A percentile compares a stretch with the other conserved stretches of the same genome.
phyloP scores from a whole-genome alignment of 2,797 vertebrate species.

The Esox masquinongy region DNA sequence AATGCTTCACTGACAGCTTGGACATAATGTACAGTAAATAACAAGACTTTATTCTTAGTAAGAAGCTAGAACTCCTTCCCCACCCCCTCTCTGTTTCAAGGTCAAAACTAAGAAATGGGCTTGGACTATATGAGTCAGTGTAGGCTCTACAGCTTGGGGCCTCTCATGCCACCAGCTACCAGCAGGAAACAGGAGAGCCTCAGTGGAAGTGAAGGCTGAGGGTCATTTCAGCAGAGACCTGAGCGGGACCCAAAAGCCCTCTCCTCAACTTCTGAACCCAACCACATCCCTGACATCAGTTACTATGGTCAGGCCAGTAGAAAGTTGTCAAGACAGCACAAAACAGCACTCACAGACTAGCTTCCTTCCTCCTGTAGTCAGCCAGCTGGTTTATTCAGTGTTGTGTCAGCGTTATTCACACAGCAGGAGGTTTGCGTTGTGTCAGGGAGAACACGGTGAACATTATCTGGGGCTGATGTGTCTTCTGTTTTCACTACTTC shows the following conservation, averaged over 20 bases:
- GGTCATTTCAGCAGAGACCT: neutral
- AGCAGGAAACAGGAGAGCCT: no score
- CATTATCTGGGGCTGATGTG: neutral
- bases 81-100: no score
- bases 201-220: no score
- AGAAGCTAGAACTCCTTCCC: neutral
- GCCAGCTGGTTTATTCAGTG: neutral
- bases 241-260: neutral
- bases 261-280: neutral
- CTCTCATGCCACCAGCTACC: no score
- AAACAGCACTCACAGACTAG: neutral
- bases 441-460: neutral
- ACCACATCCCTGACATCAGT: neutral
- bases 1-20: neutral
- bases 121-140: no score
- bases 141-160: no score
- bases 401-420: neutral
- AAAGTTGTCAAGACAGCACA: neutral
- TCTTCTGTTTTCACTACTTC: neutral
- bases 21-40: neutral
- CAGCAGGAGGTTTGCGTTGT: neutral
- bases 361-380: neutral
- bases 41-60: neutral
- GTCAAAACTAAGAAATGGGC: no score
- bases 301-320: no score